A percentile compares a stretch with the other conserved stretches of the same genome.
These are phyloP conservation scores for Sitodiplosis mosellana DNA, from an alignment of 1,140 invertebrate genomes.

Conservation along the genomic window DNA sequence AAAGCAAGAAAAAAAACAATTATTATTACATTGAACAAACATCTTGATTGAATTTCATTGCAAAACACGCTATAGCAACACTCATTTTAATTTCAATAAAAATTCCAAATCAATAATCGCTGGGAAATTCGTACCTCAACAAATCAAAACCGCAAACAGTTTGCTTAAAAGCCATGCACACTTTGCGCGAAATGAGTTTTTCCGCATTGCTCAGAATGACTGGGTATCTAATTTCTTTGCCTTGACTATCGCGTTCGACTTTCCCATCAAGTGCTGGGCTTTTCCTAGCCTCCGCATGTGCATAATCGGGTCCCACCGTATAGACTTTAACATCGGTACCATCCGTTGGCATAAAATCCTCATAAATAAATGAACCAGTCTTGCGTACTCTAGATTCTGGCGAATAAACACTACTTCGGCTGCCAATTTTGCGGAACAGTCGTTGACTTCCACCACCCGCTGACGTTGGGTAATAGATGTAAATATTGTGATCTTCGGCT, in stretches of 20 bases:
- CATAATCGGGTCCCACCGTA: constrained; percentile 84
- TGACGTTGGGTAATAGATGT: constrained; percentile 98
- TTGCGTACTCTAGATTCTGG: constrained; percentile 89
- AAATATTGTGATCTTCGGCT: constrained; percentile 99
- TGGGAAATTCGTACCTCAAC: constrained; percentile 50
- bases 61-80: too few relatives aligned
- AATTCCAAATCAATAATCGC: not conserved
- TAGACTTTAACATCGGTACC: constrained; percentile 54
- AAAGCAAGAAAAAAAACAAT: too few relatives aligned
- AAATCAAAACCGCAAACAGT: constrained; percentile 99
- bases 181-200: constrained; percentile 97
- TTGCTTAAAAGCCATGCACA: constrained; percentile 96
- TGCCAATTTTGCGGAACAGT: constrained; percentile 95
- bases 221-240: constrained; percentile 97
- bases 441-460: constrained; percentile 95
- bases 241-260: constrained; percentile 94
- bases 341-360: constrained; percentile 99
- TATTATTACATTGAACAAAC: too few relatives aligned
- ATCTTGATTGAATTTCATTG: too few relatives aligned
- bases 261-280: constrained; percentile 96
- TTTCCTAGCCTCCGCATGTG: constrained; percentile 96
- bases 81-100: not conserved
- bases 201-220: constrained; percentile 94
- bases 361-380: constrained; percentile 97
- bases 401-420: constrained; percentile 94